These are phyloP conservation scores for Pachliopta kotzebuea DNA, from an alignment of 2,888 invertebrate genomes.

Conservation along the genomic window DNA sequence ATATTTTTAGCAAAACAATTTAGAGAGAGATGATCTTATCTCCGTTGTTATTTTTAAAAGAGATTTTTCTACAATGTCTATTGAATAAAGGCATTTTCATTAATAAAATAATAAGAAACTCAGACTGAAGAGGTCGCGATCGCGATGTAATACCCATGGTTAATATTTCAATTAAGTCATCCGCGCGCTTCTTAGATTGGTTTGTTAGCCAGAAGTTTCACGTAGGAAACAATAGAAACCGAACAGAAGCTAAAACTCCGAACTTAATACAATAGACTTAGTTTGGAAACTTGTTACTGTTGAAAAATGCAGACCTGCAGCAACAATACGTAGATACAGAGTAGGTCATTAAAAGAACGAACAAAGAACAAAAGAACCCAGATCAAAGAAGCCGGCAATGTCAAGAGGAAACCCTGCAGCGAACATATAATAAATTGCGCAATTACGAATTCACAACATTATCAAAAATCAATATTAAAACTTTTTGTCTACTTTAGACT, in stretches of 20 bases:
- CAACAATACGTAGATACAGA: slow-evolving; percentile 13
- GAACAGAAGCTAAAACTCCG: slow-evolving; percentile 21
- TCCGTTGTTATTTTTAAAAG: no score
- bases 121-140: background rate
- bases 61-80: no score
- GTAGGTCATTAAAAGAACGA: slow-evolving; percentile 23
- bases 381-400: slow-evolving; percentile 25
- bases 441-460: slow-evolving; percentile 15
- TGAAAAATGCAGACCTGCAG: slow-evolving; percentile 23
- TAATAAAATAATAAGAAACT: background rate
- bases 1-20: no score
- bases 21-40: no score
- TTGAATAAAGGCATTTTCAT: no score
- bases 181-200: slow-evolving; percentile 11
- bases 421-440: slow-evolving; percentile 17
- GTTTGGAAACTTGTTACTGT: slow-evolving; percentile 22
- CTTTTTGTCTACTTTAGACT: slow-evolving; percentile 23
- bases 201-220: slow-evolving; percentile 16
- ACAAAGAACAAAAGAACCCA: slow-evolving; percentile 18
- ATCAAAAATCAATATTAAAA: slow-evolving; percentile 18
- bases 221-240: slow-evolving; percentile 12
- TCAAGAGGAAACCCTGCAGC: slow-evolving; percentile 19
- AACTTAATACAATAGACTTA: slow-evolving; percentile 24
- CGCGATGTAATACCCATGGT: slow-evolving; percentile 10
- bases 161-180: slow-evolving; percentile 15